A percentile compares a stretch with the other conserved stretches of the same genome.
phyloP scores from a whole-genome alignment of 2,888 invertebrate genomes.

The Spilosoma lubricipeda region DNA sequence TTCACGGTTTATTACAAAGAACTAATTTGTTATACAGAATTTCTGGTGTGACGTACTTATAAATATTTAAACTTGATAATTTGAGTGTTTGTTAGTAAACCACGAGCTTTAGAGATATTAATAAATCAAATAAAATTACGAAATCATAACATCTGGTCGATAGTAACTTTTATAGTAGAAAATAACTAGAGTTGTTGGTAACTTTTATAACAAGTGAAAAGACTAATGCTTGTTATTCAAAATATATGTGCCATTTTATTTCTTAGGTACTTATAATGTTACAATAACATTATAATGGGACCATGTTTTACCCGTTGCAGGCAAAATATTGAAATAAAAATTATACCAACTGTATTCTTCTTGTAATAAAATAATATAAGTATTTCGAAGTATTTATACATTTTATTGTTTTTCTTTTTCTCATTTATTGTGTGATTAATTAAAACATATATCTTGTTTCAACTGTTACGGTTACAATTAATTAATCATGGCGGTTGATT shows the following conservation, averaged over 20 bases:
- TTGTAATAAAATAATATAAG: neutral
- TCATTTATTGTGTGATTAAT: neutral
- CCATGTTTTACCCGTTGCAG: constrained; percentile 38
- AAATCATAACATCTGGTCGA: neutral
- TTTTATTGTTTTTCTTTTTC: neutral
- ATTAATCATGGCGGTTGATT: neutral
- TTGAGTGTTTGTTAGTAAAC: neutral
- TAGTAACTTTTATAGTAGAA: neutral
- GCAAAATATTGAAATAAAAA: constrained; percentile 22
- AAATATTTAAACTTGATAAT: neutral
- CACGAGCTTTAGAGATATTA: neutral
- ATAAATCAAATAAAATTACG: neutral
- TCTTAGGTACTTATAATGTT: constrained; percentile 20
- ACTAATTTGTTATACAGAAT: constrained; percentile 1
- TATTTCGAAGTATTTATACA: neutral
- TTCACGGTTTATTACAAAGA: constrained; percentile 28
- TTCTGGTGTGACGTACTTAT: neutral
- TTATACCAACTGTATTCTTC: constrained; percentile 7
- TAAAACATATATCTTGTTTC: neutral
- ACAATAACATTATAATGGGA: constrained; percentile 32
- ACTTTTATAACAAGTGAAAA: constrained; percentile 5
- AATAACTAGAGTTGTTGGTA: neutral
- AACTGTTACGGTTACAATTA: neutral
- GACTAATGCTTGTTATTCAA: constrained; percentile 2
- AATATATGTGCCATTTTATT: constrained; percentile 42